Evolutionary conservation across 2,113 vertebrate genomes (phyloP), one percentile per base, ranked within the genome.

Genomic region (Ariopsis seemanni): DNA sequence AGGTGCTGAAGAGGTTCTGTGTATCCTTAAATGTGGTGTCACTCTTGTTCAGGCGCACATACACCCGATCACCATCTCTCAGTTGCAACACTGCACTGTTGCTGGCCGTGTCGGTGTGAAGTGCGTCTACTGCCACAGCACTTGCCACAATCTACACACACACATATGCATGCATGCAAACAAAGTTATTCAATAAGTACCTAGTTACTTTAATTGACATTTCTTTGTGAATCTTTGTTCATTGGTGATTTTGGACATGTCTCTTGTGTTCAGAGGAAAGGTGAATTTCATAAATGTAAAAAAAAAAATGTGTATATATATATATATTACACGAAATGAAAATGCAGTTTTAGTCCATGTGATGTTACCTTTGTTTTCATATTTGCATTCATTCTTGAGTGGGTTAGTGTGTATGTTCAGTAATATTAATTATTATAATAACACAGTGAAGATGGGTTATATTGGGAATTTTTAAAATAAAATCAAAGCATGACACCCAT

Each of bases 41-140:
- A 10, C 85, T 86, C 50, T 85, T 90, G 50, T 52, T 80, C 25
- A 91, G 85, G 11, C 79, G 89, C 1, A 90, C 63, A 48, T n/a
- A 89, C 48, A 91, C 79, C 2, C 87, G 87, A 20, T 91, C 89
- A 22, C 90, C 89, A 7, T 4, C 58, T 12, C 2, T 83, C 34
- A 91, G 74, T 42, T 85, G 78, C 58, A 91, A n/a, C 48, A 90
- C 55, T 17, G 74, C 90, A 79, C 81, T 90, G 79, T 83, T 88
- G 67, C 78, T 87, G 60, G 90, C 90, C 0, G 90, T 88, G 65
- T 91, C 90, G 0, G 79, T 69, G 52, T 87, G 89, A 5, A 90
- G 90, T 6, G 86, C 58, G 1, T 91, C 90, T 27, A 91, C 87
- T 15, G 90, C 90, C 48, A 87, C 85, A 7, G 87, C 89, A 60